Percentiles rank a stretch among this genome's conserved stretches.
phyloP scores from a whole-genome alignment of 2,888 invertebrate species.

The Nomada lathburiana region DNA sequence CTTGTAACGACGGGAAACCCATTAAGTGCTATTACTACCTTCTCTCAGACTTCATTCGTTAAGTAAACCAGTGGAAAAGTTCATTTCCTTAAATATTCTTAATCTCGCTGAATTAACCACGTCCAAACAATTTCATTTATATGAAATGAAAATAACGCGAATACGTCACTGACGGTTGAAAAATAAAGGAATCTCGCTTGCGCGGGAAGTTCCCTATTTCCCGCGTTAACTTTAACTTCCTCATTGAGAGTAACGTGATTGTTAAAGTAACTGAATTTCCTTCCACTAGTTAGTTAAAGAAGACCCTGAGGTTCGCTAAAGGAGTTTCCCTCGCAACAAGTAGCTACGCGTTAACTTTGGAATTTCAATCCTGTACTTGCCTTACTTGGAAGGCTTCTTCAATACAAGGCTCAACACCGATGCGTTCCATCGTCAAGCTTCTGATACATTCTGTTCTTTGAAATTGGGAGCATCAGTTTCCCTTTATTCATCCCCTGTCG shows the following conservation, averaged over 20 bases:
- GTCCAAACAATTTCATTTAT: too few species aligned
- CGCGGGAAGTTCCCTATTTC: background rate
- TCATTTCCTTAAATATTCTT: too few species aligned
- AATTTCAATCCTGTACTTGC: conserved; percentile 38
- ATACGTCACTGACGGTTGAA: background rate
- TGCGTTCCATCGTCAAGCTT: background rate
- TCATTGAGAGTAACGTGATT: conserved; percentile 41
- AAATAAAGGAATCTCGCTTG: background rate
- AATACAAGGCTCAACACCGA: background rate
- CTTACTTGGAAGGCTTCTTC: conserved; percentile 22
- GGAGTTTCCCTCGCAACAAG: conserved; percentile 46
- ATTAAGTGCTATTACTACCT: too few species aligned
- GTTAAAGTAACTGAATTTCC: conserved; percentile 26
- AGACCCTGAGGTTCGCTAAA: conserved; percentile 41
- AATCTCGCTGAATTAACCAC: too few species aligned
- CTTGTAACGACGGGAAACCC: too few species aligned
- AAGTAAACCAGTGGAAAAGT: too few species aligned
- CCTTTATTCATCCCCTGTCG: background rate
- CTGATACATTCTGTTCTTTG: background rate
- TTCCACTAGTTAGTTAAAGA: conserved; percentile 37
- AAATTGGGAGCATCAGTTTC: background rate
- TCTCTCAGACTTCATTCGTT: too few species aligned
- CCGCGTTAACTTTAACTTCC: conserved; percentile 26
- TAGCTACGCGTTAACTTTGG: conserved; percentile 42
- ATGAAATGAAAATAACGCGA: background rate